Percentiles rank a stretch among this genome's conserved stretches.
These are phyloP conservation scores for Octopus sinensis DNA, from an alignment of 1,140 invertebrate genomes.

Conservation along the genomic window DNA sequence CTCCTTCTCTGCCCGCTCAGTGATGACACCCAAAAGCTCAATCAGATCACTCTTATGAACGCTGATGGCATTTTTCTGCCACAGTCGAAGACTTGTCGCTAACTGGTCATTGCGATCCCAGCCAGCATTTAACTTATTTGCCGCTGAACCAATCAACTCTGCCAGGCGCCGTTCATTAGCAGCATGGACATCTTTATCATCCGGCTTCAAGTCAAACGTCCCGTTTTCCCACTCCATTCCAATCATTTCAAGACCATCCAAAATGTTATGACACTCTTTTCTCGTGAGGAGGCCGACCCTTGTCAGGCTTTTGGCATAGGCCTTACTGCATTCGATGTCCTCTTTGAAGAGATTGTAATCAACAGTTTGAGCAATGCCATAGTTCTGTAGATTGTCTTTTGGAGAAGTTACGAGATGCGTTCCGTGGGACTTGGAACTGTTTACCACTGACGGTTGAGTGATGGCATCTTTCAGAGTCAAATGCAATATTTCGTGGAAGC, in stretches of 20 bases:
- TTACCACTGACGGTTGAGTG: background rate
- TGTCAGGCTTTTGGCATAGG: conserved; percentile 68
- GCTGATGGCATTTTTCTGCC: conserved; percentile 65
- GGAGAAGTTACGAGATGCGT: background rate
- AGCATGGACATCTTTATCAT: conserved; percentile 81
- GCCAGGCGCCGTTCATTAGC: conserved; percentile 50
- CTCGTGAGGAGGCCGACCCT: conserved; percentile 64
- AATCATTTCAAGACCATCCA: conserved; percentile 65
- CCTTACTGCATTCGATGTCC: conserved; percentile 65
- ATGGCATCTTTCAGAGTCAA: background rate
- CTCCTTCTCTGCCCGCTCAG: conserved; percentile 58
- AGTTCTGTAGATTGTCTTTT: background rate
- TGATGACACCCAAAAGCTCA: conserved; percentile 51
- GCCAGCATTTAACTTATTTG: conserved; percentile 73
- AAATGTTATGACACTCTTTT: conserved; percentile 64
- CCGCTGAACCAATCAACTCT: conserved; percentile 61
- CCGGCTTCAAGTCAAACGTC: conserved; percentile 60
- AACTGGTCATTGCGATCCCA: conserved; percentile 83
- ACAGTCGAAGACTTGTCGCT: conserved; percentile 74
- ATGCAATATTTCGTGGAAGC: background rate
- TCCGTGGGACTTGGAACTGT: background rate
- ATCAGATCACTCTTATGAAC: conserved; percentile 50
- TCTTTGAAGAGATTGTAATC: background rate
- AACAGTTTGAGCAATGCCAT: background rate
- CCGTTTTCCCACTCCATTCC: conserved; percentile 66